Evolutionary conservation across 2,888 invertebrate species (phyloP), one percentile per base, ranked within the genome.

Genomic region (Cephus nigrinus): DNA sequence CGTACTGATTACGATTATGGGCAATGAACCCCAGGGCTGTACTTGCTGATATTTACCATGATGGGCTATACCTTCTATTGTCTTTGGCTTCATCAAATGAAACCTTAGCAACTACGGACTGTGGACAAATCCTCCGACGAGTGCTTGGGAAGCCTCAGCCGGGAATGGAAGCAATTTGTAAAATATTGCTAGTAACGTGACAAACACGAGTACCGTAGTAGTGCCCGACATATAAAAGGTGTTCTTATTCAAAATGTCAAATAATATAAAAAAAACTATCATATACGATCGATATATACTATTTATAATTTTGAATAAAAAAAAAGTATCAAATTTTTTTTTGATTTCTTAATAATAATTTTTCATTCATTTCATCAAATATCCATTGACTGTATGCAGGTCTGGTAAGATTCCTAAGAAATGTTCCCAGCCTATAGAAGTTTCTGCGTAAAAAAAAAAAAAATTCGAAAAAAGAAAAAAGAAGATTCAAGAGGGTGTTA

Each of bases 81-180:
- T 73, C 74, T 73, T 33, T 73, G 23, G 74, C 33, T 73, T 73
- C 74, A 73, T 73, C 74, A 73, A 73, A 73, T 73, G 74, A 73
- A 34, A 34, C 74, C 74, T 73, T 4, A 73, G 33, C 23, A 33
- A 73, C 1, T n/a, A 32, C 35, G n/a, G 30, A 11, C 74, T 35
- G 74, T 73, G 75, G 73, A 72, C 32, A 31, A 82, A 83, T 83
- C 83, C 83, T 78, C 23, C 71, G 32, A 35, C 72, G 68, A 76
- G 68, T 75, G 76, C 82, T 76, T 79, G 80, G 79, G 88, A 88
- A 89, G 84, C 88, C 88, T 74, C 76, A 84, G 83, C 78, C 83
- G 78, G 82, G 84, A 83, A 88, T 83, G 80, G 87, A 88, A 90
- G 90, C 90, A 90, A 90, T 90, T 90, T 90, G 86, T 90, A 88